Evolutionary conservation across 2,113 vertebrate genomes (phyloP).

Genomic region (Gavialis gangeticus): DNA sequence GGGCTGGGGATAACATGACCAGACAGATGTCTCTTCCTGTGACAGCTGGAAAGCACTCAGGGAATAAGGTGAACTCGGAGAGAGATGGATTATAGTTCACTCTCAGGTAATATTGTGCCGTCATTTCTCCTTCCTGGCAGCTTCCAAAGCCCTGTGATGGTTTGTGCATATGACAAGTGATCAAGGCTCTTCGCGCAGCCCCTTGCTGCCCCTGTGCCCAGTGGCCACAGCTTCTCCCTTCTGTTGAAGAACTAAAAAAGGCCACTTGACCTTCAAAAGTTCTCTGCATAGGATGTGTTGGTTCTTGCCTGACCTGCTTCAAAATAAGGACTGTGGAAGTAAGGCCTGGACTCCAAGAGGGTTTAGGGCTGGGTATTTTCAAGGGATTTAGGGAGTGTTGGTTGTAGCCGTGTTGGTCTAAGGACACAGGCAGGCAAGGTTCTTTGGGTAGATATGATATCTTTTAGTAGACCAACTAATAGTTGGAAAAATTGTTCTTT

Average conservation of each 20-base stretch:
- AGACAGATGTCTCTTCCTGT: neutral
- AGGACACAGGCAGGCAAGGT: no score
- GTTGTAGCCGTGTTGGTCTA: no score
- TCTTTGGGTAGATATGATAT: no score
- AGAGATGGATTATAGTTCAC: neutral
- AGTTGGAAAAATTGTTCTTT: no score
- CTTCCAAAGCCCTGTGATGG: fast-evolving
- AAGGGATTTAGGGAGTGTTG: no score
- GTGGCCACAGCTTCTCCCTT: fast-evolving
- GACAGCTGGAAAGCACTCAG: neutral
- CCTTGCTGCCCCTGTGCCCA: fast-evolving
- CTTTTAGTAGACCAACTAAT: no score
- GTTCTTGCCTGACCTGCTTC: neutral
- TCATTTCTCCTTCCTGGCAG: neutral
- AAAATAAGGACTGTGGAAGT: fast-evolving
- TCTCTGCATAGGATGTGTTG: neutral
- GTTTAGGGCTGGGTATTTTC: neutral
- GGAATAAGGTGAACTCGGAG: neutral
- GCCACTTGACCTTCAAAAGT: neutral
- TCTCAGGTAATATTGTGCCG: neutral
- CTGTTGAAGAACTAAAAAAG: neutral
- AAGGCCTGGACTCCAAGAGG: neutral
- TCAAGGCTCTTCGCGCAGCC: neutral
- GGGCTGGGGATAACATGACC: neutral
- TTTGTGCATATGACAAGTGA: fast-evolving